These are phyloP conservation scores for Sminthurides aquaticus DNA, from an alignment of 2,888 invertebrate species.

Conservation along the genomic window DNA sequence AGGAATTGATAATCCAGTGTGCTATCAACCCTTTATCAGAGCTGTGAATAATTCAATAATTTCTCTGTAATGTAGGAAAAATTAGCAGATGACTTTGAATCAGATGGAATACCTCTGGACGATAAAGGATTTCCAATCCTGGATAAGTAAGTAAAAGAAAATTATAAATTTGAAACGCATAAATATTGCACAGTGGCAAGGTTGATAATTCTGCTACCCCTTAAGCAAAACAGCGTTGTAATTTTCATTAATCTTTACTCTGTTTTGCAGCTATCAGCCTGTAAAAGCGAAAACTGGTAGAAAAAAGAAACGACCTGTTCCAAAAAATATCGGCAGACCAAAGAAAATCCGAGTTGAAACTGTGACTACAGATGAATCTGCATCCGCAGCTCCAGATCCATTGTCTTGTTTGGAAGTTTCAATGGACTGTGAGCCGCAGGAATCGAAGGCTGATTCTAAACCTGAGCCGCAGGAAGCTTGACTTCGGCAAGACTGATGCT, in stretches of 20 bases:
- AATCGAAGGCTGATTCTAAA: no score
- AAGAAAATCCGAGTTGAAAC: background rate
- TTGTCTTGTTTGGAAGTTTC: no score
- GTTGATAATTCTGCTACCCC: background rate
- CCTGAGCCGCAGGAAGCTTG: no score
- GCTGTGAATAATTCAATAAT: background rate
- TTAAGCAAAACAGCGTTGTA: no score
- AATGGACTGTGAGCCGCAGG: no score
- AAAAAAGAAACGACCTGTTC: background rate
- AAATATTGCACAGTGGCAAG: no score
- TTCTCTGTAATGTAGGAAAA: background rate
- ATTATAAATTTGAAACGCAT: no score
- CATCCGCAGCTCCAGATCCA: background rate
- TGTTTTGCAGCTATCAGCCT: background rate
- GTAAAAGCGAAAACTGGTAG: background rate
- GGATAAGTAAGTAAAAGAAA: no score
- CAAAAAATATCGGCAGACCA: background rate
- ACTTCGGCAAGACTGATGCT: no score
- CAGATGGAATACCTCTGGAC: constrained; percentile 8
- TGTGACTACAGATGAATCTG: background rate
- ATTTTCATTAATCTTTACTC: no score
- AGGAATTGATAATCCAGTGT: no score
- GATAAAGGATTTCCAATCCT: constrained; percentile 12
- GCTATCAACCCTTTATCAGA: no score
- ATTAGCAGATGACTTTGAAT: background rate